phyloP scores from a whole-genome alignment of 2,113 vertebrate genomes.

The Phasianus colchicus region DNA sequence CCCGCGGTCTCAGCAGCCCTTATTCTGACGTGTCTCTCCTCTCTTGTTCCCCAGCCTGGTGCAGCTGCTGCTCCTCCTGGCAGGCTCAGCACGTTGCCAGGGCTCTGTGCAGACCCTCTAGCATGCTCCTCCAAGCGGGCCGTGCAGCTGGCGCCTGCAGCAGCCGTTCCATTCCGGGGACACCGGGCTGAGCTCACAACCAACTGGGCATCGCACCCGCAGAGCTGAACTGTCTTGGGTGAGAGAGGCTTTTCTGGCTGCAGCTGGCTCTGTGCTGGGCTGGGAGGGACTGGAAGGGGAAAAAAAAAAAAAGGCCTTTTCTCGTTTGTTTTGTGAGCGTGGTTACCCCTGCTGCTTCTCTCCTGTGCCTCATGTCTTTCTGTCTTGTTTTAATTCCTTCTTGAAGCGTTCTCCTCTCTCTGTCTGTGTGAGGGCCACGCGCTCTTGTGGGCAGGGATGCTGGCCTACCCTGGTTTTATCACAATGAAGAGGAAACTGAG shows the following conservation, averaged over 20 bases:
- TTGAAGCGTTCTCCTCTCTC: background rate
- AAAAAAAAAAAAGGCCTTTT: background rate
- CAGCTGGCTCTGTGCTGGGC: background rate
- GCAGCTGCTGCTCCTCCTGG: background rate
- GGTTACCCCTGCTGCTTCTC: background rate
- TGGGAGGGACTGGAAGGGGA: background rate
- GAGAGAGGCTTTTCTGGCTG: constrained; percentile 41
- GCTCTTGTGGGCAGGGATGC: background rate
- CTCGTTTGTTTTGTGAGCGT: background rate
- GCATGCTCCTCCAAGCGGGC: background rate
- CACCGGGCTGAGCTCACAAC: constrained; percentile 1
- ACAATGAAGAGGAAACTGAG: background rate
- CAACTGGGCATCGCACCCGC: background rate
- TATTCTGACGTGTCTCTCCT: background rate
- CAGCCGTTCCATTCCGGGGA: background rate
- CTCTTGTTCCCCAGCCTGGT: background rate
- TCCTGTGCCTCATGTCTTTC: fast-evolving
- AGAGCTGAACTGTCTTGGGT: background rate
- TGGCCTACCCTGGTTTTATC: background rate
- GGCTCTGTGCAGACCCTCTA: background rate
- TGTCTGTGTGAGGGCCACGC: background rate
- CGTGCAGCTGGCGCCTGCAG: background rate
- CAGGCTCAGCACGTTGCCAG: background rate
- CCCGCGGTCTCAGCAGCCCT: fast-evolving
- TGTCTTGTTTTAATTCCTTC: background rate